Evolutionary conservation across 2,888 invertebrate genomes (phyloP).

Genomic region (Clostera curtula): DNA sequence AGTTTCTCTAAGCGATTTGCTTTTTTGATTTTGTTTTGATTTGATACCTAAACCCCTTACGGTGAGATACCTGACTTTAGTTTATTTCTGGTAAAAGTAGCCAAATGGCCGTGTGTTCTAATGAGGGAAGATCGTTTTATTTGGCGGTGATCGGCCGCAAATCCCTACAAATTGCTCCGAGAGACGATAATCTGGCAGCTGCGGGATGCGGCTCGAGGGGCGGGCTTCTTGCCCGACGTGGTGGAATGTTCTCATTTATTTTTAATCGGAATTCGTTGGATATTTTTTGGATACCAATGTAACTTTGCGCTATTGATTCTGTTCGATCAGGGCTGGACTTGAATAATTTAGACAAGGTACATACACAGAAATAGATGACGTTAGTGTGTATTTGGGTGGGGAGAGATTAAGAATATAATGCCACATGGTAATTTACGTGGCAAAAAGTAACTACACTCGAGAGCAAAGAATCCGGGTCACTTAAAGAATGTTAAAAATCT

Average conservation of each 20-base stretch:
- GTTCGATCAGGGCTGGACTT: background rate
- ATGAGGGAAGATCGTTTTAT: slow-evolving; percentile 42
- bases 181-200: slow-evolving; percentile 59
- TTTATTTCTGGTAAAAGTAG: too few species aligned
- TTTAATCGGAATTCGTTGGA: slow-evolving; percentile 38
- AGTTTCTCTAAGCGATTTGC: too few species aligned
- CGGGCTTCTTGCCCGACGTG: slow-evolving; percentile 45
- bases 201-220: slow-evolving; percentile 22
- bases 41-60: too few species aligned
- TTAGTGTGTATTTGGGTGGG: too few species aligned
- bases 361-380: too few species aligned
- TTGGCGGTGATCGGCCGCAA: slow-evolving; percentile 48
- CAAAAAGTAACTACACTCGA: too few species aligned
- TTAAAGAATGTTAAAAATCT: too few species aligned
- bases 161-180: slow-evolving; percentile 61
- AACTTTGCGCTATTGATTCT: slow-evolving; percentile 25
- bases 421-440: too few species aligned
- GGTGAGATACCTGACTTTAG: background rate
- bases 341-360: too few species aligned
- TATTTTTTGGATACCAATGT: slow-evolving; percentile 42
- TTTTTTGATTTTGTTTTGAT: too few species aligned
- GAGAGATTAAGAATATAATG: too few species aligned
- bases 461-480: too few species aligned
- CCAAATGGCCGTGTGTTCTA: slow-evolving; percentile 23
- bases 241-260: slow-evolving; percentile 52